These are phyloP conservation scores for Crotalus helleri DNA, from an alignment of 2,113 vertebrate genomes.

Conservation along the genomic window DNA sequence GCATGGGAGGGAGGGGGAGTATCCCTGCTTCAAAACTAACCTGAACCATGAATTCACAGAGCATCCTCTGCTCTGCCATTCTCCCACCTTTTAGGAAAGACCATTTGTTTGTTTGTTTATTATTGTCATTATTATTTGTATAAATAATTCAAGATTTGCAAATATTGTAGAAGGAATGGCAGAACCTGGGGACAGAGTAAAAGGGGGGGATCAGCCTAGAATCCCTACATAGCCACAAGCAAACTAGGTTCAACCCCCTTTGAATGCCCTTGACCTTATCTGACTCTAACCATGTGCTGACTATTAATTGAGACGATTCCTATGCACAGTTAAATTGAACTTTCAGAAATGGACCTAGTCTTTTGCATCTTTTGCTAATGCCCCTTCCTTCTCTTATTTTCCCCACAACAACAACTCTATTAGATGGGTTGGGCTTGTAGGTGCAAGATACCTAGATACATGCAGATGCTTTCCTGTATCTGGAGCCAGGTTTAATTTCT, in stretches of 20 bases:
- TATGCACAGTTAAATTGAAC: not conserved
- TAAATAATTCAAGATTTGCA: too few relatives aligned
- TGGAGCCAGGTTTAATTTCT: not conserved
- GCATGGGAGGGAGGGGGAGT: not conserved
- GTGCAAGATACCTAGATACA: not conserved
- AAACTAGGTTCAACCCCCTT: not conserved
- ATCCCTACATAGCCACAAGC: not conserved
- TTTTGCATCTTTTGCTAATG: too few relatives aligned
- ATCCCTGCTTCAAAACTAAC: not conserved
- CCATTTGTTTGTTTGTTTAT: not conserved
- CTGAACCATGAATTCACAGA: not conserved
- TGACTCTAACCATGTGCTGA: not conserved
- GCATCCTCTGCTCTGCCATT: not conserved
- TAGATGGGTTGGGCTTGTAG: too few relatives aligned
- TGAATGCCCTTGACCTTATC: not conserved
- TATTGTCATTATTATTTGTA: not conserved
- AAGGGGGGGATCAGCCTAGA: not conserved
- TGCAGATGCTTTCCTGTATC: not conserved
- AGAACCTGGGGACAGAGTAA: not conserved
- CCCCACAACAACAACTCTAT: too few relatives aligned
- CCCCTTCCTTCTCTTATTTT: too few relatives aligned
- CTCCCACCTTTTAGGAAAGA: not conserved
- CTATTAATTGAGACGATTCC: not conserved
- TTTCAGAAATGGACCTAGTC: too few relatives aligned
- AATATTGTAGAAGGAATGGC: not conserved